Evolutionary conservation across 2,888 invertebrate species (phyloP), one percentile per base, ranked within the genome.

Genomic region (Sympetrum striolatum): DNA sequence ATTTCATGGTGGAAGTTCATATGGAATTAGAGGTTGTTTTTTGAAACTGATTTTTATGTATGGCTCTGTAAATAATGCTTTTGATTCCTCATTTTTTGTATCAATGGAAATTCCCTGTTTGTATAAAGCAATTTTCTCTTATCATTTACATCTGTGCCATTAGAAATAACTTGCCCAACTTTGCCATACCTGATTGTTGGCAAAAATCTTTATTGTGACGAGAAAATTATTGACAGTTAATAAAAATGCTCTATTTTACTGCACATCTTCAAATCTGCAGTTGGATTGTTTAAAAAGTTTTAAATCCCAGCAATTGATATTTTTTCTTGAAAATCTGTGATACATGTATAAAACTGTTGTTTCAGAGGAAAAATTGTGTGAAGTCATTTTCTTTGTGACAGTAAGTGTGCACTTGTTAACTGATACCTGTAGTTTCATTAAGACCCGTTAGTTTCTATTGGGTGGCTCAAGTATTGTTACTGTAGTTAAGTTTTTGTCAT

Each of bases 381-480:
- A 86, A 60, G 60, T 60, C 86, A 86, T 86, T 86, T 86, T 53
- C 53, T 86, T 86, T 60, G 31, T 73, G 86, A 86, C 86, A 60
- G 58, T 86, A 86, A 37, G 60, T 86, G 86, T 86, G 86, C 86
- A 86, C 86, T 86, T 86, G 86, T 86, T 86, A 73, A 39, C 37
- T 86, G 60, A 86, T 60, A 64, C 58, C 86, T 8, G 58, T 86
- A 86, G 64, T 10, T 58, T 39, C 60, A 37, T 37, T 39, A 73
- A 58, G 86, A 60, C 86, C 86, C 86, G 35, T 18, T n/a, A 58
- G 58, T 60, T 60, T 86, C 37, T 58, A 37, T 86, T 86, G 86
- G 86, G 86, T 86, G 58, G 86, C 86, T 86, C 60, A 86, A 86
- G 86, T 60, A 86, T 86, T 86, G 86, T 86, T 86, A 60, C 58